Base-by-base conservation (phyloP, 2,113 vertebrate genomes). In the Circaetus gallicus region DNA sequence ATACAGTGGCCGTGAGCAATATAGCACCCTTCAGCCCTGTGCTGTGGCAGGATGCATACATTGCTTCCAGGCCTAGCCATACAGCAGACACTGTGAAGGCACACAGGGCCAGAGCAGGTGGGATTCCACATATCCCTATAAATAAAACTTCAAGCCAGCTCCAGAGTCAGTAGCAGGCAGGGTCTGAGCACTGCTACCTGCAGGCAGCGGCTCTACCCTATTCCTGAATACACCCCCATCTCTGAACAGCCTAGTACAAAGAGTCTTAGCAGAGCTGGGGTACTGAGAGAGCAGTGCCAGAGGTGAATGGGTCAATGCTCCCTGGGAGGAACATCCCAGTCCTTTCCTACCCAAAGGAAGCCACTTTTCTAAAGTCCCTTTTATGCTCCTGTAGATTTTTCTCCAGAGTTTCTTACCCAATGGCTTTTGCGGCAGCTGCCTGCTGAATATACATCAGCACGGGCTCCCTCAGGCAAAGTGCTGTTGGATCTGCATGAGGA, bases 401-500 rank as follows among this genome's bases (percentile, higher is more conserved):
- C 47, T 84, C 34, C 32, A 6, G 13, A 18, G 13, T 65, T 36
- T 72, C 97, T 89, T 97, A 99, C 98, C 97, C 86, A 50, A 98
- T 96, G 42, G 97, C 85, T 98, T 98, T 99, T 83, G 98, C 98
- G 8, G 98, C 98, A 62, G 99, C 98, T n/a, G 99, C 98, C 97
- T 99, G 98, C 94, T 99, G 98, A 67, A 98, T 42, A 63, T 98
- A 98, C 36, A 77, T 65, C 16, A 98, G 97, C 45, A 98, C 31
- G 7, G 97, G 97, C 20, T 96, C 89, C 12, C 73, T 96, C 67
- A 90, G 89, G 38, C 88, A 88, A 13, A 87, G 85, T 4, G 63
- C 4, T 1, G 71, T 17, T 32, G 85, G 8, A 8, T 96, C 97
- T 98, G 74, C 16, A 13, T 17, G 53, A 81, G 49, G 61, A 78